Evolutionary conservation across 2,888 invertebrate genomes (phyloP).

Genomic region (Perizoma flavofasciatum): DNA sequence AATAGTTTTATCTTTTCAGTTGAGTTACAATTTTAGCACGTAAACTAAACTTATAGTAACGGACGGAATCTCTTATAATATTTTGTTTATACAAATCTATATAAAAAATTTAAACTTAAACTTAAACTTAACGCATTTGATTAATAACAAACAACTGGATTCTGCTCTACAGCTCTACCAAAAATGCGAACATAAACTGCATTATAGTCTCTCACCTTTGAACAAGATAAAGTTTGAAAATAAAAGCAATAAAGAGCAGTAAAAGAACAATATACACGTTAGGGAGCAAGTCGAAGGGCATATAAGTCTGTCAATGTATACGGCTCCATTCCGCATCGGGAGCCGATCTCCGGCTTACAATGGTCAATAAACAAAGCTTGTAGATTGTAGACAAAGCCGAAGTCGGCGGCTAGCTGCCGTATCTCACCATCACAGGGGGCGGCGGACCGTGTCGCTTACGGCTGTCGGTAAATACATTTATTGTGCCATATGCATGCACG

Average conservation of each 20-base stretch:
- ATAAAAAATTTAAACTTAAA: no score
- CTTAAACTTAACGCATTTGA: background rate
- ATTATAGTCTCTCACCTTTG: constrained; percentile 9
- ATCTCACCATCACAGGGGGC: constrained; percentile 67
- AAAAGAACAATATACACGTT: constrained; percentile 35
- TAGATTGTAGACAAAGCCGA: constrained; percentile 72
- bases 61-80: no score
- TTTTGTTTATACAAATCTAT: no score
- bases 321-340: constrained; percentile 66
- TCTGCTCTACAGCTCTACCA: constrained; percentile 1
- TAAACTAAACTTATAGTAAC: no score
- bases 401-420: constrained; percentile 59
- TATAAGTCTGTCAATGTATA: constrained; percentile 57
- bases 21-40: constrained; percentile 2
- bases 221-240: constrained; percentile 18
- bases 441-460: constrained; percentile 73
- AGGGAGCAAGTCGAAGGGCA: constrained; percentile 26
- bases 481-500: constrained; percentile 68
- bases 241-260: constrained; percentile 11
- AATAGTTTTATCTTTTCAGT: constrained; percentile 10
- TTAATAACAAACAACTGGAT: background rate
- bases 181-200: constrained; percentile 1
- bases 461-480: constrained; percentile 72
- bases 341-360: constrained; percentile 68
- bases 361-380: constrained; percentile 76